These are phyloP conservation scores for Tetraodon nigroviridis DNA, from an alignment of 2,113 vertebrate genomes.

Conservation along the genomic window DNA sequence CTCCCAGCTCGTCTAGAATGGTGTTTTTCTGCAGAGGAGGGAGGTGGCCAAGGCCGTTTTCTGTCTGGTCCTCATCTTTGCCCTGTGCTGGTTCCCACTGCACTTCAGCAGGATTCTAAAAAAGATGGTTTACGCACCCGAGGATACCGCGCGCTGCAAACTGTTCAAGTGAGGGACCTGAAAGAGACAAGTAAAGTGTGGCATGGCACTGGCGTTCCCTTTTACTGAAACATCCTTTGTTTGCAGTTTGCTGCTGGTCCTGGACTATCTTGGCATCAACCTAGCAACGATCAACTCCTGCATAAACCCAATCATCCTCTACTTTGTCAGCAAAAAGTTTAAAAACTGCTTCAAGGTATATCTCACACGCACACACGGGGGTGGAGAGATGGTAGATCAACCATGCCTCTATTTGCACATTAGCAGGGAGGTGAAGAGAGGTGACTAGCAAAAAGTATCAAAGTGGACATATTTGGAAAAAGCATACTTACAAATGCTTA, in stretches of 20 bases:
- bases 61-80: slow-evolving; percentile 95
- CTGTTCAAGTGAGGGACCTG: slow-evolving; percentile 81
- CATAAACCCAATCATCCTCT: slow-evolving; percentile 97
- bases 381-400: slow-evolving; percentile 47
- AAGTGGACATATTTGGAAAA: neutral
- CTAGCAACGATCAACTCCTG: slow-evolving; percentile 95
- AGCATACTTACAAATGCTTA: too few species aligned
- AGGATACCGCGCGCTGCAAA: slow-evolving; percentile 81
- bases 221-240: slow-evolving; percentile 16
- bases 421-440: neutral
- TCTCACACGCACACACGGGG: slow-evolving; percentile 23
- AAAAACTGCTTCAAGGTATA: slow-evolving; percentile 99
- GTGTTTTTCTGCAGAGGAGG: slow-evolving; percentile 77
- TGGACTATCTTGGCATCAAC: slow-evolving; percentile 90
- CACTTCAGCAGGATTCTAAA: slow-evolving; percentile 93
- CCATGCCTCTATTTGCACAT: slow-evolving; percentile 32
- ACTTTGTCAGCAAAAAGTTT: slow-evolving; percentile 99
- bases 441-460: slow-evolving; percentile 1
- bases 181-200: too few species aligned
- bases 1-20: neutral
- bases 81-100: slow-evolving; percentile 96
- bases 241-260: slow-evolving; percentile 85
- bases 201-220: too few species aligned
- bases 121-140: slow-evolving; percentile 76
- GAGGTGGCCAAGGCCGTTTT: slow-evolving; percentile 98